These are phyloP conservation scores for Zonitis immaculata DNA, from an alignment of 2,888 invertebrate genomes.

Conservation along the genomic window DNA sequence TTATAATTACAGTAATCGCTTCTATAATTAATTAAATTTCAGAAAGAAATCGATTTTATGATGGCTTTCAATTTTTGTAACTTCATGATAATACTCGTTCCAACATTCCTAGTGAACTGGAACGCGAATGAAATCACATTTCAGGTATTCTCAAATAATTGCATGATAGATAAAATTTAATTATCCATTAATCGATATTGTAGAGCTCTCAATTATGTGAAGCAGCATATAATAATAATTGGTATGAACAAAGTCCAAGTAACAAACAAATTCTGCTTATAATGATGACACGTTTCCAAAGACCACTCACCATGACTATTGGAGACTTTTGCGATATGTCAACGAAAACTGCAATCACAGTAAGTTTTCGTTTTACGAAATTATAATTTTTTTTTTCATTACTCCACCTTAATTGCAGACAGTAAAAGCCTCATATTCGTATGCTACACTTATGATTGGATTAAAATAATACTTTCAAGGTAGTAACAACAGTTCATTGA, in stretches of 20 bases:
- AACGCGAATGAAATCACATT: neutral
- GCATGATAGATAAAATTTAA: too few species aligned
- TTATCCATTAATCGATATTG: neutral
- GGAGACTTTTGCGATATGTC: slow-evolving; percentile 12
- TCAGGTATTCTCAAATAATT: too few species aligned
- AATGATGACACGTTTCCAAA: slow-evolving; percentile 7
- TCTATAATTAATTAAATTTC: too few species aligned
- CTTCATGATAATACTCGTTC: neutral
- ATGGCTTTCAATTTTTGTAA: neutral
- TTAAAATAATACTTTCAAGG: too few species aligned
- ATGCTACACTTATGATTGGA: too few species aligned
- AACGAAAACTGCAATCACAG: slow-evolving; percentile 9
- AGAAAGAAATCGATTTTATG: neutral
- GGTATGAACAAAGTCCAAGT: slow-evolving; percentile 11
- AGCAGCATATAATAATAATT: slow-evolving; percentile 7
- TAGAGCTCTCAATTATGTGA: neutral
- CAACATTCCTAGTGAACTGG: neutral
- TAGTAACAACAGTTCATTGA: too few species aligned
- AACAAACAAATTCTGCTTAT: slow-evolving; percentile 1
- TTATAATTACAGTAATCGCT: too few species aligned
- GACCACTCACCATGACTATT: slow-evolving; percentile 5
- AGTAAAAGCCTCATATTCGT: too few species aligned
- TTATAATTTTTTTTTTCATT: too few species aligned
- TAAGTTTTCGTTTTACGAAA: too few species aligned
- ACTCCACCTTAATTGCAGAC: too few species aligned